A percentile compares a stretch with the other conserved stretches of the same genome.
phyloP scores from a whole-genome alignment of 2,113 vertebrate species.

The Reinhardtius hippoglossoides region DNA sequence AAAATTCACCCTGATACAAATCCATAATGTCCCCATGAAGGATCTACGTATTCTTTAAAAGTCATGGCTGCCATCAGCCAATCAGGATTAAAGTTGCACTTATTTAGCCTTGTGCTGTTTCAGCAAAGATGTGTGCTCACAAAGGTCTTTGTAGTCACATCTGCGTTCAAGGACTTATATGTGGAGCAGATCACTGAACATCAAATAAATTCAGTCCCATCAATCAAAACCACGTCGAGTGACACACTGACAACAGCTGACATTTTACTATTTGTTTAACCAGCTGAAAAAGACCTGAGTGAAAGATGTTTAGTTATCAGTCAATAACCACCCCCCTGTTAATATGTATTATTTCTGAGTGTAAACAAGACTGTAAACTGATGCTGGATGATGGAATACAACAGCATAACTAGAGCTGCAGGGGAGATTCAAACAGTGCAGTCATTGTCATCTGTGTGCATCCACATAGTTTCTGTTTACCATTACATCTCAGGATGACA shows the following conservation, averaged over 20 bases:
- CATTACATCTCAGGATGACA: conserved; percentile 47
- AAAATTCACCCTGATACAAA: not conserved
- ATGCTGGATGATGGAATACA: conserved; percentile 15
- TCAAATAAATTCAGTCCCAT: not conserved
- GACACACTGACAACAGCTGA: conserved; percentile 1
- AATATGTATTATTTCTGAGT: conserved; percentile 10
- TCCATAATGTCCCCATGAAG: not conserved
- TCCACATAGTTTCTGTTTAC: conserved; percentile 53
- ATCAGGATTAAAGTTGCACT: not conserved
- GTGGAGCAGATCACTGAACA: conserved; percentile 15
- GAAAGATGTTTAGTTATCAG: not conserved
- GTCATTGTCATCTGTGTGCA: conserved; percentile 8
- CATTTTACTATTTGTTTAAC: conserved; percentile 11
- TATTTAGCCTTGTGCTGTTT: not conserved
- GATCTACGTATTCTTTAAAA: not conserved
- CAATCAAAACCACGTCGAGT: conserved; percentile 8
- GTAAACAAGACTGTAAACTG: conserved; percentile 27
- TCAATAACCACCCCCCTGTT: not conserved
- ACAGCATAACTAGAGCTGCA: conserved; percentile 23
- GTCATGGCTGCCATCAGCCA: not conserved
- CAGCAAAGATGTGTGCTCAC: not conserved
- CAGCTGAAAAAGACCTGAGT: not conserved
- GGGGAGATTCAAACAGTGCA: conserved; percentile 47
- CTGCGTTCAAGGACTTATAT: not conserved
- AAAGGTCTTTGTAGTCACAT: not conserved